A percentile compares a stretch with the other conserved stretches of the same genome.
phyloP scores from a whole-genome alignment of 2,888 invertebrate genomes.

The Gryllus longicercus region DNA sequence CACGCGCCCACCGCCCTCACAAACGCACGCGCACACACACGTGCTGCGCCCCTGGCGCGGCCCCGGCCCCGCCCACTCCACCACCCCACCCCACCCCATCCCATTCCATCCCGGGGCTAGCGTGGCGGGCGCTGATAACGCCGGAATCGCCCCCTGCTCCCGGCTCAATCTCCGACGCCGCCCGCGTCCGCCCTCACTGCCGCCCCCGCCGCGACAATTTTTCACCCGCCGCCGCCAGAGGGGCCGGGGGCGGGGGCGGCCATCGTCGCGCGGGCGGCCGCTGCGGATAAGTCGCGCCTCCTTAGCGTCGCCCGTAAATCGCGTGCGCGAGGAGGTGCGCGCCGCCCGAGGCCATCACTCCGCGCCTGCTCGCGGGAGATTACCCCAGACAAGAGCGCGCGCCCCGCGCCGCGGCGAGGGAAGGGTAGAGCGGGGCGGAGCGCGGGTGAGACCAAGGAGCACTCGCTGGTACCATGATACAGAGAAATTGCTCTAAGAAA shows the following conservation, averaged over 20 bases:
- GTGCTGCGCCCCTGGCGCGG: background rate
- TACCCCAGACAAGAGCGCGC: too few species aligned
- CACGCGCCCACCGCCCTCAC: background rate
- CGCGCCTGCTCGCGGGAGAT: too few species aligned
- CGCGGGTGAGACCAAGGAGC: too few species aligned
- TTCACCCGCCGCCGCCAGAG: background rate
- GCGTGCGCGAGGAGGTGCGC: background rate
- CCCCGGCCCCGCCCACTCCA: background rate
- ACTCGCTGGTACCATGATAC: too few species aligned
- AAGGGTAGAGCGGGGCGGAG: too few species aligned
- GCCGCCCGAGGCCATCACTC: too few species aligned
- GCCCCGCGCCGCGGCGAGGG: too few species aligned
- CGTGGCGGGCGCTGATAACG: constrained; percentile 22
- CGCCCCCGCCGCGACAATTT: background rate
- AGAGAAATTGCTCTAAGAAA: too few species aligned
- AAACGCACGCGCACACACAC: constrained; percentile 20
- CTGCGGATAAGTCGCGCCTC: background rate
- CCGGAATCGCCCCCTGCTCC: constrained; percentile 4
- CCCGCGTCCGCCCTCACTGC: background rate
- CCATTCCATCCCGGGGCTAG: background rate
- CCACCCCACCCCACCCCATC: background rate
- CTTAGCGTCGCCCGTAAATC: constrained; percentile 6
- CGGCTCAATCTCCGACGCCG: background rate
- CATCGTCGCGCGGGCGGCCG: background rate
- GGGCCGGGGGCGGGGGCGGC: background rate